A percentile compares a stretch with the other conserved stretches of the same genome.
phyloP scores from a whole-genome alignment of 1,140 invertebrate species.

The Reticulitermes speratus region DNA sequence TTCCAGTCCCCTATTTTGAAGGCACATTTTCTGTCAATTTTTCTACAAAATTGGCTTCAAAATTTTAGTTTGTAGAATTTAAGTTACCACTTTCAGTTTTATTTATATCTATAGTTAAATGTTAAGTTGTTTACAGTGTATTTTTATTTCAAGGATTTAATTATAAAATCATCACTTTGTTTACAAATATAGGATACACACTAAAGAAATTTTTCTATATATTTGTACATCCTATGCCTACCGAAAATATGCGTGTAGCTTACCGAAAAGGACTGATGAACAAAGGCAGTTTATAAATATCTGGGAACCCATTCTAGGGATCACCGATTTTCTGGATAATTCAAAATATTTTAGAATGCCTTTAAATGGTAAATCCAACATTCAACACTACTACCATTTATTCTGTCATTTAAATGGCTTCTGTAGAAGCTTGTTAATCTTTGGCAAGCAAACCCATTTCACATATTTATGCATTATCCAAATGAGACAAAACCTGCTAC shows the following conservation, averaged over 20 bases:
- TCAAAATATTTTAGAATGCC: too few relatives aligned
- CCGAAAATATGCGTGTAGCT: not conserved
- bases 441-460: not conserved
- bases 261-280: not conserved
- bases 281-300: too few relatives aligned
- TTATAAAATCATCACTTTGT: not conserved
- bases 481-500: not conserved
- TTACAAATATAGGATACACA: conserved; percentile 7
- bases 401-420: not conserved
- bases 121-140: not conserved
- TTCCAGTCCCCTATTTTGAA: conserved; percentile 8
- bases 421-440: not conserved
- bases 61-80: not conserved
- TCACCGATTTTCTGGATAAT: not conserved
- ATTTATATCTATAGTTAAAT: not conserved
- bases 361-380: too few relatives aligned
- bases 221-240: not conserved
- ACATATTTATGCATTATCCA: not conserved
- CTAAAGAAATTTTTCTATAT: not conserved
- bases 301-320: not conserved
- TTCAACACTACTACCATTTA: too few relatives aligned
- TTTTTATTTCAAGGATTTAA: not conserved
- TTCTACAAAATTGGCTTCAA: conserved; percentile 3
- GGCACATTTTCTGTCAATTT: conserved; percentile 13
- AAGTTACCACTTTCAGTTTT: not conserved